Conservation (phyloP, 2,888 invertebrate genomes). For the Stramonita haemastoma region DNA sequence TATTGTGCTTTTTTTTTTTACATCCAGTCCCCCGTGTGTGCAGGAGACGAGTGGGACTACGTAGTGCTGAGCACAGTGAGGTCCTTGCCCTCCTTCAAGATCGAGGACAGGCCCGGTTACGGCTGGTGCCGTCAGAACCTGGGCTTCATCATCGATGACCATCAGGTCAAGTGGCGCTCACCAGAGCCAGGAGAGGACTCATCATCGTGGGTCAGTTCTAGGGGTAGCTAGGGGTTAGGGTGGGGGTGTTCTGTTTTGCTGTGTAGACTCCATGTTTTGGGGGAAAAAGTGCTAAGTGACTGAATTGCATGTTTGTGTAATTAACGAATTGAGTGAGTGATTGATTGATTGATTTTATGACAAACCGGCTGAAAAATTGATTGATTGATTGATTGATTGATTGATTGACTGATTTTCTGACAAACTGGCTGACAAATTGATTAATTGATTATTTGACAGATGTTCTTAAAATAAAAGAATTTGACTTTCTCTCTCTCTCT, state of each 20-base stretch:
- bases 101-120: conserved; percentile 52
- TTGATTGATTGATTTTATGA: too few species aligned
- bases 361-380: too few species aligned
- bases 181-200: conserved; percentile 61
- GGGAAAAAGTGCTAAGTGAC: neutral
- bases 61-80: conserved; percentile 62
- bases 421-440: too few species aligned
- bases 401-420: too few species aligned
- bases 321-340: too few species aligned
- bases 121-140: conserved; percentile 59
- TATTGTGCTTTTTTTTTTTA: too few species aligned
- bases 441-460: too few species aligned
- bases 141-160: conserved; percentile 61
- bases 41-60: conserved; percentile 61
- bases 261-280: neutral
- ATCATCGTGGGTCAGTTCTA: conserved; percentile 59
- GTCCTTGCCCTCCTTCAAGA: conserved; percentile 55
- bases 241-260: neutral
- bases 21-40: too few species aligned
- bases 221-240: neutral
- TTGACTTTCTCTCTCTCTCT: too few species aligned
- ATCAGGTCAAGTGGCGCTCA: conserved; percentile 66
- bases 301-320: too few species aligned
- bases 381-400: too few species aligned
- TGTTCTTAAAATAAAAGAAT: too few species aligned